phyloP scores from a whole-genome alignment of 1,140 invertebrate species.

The Druon quercuslanigerum region DNA sequence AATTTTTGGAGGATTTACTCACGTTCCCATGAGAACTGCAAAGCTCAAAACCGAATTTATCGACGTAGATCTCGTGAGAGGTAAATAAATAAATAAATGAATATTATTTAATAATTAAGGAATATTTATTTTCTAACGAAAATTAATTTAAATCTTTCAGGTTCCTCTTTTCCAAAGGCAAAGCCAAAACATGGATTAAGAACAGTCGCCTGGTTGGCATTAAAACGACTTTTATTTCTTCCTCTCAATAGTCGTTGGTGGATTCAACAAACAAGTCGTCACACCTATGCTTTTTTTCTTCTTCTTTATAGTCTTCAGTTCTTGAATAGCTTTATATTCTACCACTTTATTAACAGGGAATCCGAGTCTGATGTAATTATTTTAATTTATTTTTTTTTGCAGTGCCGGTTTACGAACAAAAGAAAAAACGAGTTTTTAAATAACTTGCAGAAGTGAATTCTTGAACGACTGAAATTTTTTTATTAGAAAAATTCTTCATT shows the following conservation, averaged over 20 bases:
- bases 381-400: not conserved
- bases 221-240: constrained; percentile 87
- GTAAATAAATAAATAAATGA: not conserved
- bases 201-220: constrained; percentile 86
- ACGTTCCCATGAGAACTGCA: constrained; percentile 90
- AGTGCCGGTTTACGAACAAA: too few relatives aligned
- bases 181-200: constrained; percentile 92
- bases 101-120: not conserved
- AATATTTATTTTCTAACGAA: constrained; percentile 30
- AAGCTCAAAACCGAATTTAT: constrained; percentile 94
- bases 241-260: constrained; percentile 92
- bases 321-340: constrained; percentile 81
- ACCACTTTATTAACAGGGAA: constrained; percentile 71
- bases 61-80: constrained; percentile 94
- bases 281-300: constrained; percentile 84
- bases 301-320: constrained; percentile 87
- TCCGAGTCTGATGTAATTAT: constrained; percentile 68
- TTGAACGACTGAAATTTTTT: too few relatives aligned
- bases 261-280: constrained; percentile 88
- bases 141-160: constrained; percentile 71
- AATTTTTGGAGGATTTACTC: constrained; percentile 88
- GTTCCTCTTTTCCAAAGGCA: constrained; percentile 94
- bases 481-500: too few relatives aligned
- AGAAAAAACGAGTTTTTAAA: too few relatives aligned
- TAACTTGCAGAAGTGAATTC: too few relatives aligned